Evolutionary conservation across 2,113 vertebrate genomes (phyloP).

Genomic region (Trematocara unimaculatum): DNA sequence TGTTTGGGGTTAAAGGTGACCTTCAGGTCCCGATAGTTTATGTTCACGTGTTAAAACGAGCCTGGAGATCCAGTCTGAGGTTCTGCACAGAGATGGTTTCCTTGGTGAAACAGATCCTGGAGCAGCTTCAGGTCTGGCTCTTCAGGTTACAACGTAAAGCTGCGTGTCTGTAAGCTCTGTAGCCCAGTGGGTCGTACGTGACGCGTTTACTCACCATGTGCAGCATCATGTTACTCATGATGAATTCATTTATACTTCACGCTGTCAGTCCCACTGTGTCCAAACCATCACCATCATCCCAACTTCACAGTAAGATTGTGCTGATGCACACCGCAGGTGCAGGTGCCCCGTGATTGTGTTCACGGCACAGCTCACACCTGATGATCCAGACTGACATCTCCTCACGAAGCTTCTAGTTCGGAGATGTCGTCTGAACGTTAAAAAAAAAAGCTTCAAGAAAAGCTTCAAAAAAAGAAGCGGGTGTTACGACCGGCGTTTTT

Average conservation of each 20-base stretch:
- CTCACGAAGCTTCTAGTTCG: accelerated
- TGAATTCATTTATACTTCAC: neutral
- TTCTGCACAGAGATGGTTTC: neutral
- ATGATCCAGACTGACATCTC: neutral
- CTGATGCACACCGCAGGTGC: neutral
- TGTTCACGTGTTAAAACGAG: neutral
- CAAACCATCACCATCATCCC: neutral
- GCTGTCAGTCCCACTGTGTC: neutral
- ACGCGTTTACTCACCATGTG: neutral
- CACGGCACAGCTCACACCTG: neutral
- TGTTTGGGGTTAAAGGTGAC: neutral
- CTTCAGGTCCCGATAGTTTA: neutral
- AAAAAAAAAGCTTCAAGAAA: neutral
- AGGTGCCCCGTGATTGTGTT: neutral
- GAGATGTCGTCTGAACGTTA: neutral
- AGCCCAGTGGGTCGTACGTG: accelerated
- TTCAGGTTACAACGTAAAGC: neutral
- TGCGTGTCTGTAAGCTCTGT: neutral
- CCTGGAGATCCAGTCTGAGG: neutral
- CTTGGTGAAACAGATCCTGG: neutral
- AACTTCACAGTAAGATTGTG: neutral
- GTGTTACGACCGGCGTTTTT: neutral
- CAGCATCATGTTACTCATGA: neutral
- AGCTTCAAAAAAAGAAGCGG: neutral
- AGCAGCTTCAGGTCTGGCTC: neutral